Base-by-base conservation (phyloP, 2,888 invertebrate species). In the Melolontha melolontha region DNA sequence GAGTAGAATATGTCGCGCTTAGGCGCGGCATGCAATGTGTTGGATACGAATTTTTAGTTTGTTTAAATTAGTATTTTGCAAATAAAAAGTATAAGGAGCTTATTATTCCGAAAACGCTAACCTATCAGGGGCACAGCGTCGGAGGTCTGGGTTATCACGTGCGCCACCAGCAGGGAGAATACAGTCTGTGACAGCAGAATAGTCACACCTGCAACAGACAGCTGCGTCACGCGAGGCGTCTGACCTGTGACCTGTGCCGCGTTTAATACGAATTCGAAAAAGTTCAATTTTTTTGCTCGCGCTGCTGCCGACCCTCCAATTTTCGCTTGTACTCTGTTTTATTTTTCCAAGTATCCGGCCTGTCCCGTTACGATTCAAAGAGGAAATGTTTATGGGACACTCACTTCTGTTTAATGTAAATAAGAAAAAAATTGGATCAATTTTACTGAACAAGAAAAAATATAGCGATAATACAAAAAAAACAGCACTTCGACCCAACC, bases 121-220 rank as follows among this genome's bases (percentile, higher is more conserved):
- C 98, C 98, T 94, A 98, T 95, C 85, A 98, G 91, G 85, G 98
- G 98, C 87, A 98, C 94, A 84, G 98, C 97, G 88, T 98, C 98
- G 86, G 98, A 98, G 86, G 98, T 97, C 90, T 95, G 95, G 86
- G 98, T 98, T 89, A 98, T 95, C 86, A 97, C 95, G 89, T 98
- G 96, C 85, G 96, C 96, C 89, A 98, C 97, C 93, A 98, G 93
- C 88, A 97, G 92, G 86, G 97, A 94, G 90, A 98, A 98, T 88
- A 98, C 97, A 87, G 97, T 97, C 91, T 98, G 94, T 83, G 98
- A 98, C 88, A 98, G 94, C 87, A 97, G 93, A 87, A 97, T 97
- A 87, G 97, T 97, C 86, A 97, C 95, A 92, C 96, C 97, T 97
- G 95, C 85, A 93, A 93, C 92, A 89, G 88, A 87, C 87, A 88